Evolutionary conservation across 2,113 vertebrate species (phyloP).

Genomic region (Thalassarche chlororhynchos): DNA sequence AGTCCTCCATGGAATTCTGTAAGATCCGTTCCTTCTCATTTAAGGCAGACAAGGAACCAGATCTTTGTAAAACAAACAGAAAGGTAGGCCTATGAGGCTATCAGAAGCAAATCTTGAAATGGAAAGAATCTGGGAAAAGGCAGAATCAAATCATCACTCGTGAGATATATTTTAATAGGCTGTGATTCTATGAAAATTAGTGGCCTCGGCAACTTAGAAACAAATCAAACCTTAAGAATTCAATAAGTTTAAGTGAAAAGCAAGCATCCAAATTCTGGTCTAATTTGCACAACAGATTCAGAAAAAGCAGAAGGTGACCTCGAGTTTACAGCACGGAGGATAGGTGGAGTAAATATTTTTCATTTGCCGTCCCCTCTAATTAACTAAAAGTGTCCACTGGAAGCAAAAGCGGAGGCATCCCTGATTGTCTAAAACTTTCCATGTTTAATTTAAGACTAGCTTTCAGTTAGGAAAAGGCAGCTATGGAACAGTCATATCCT

Average conservation of each 20-base stretch:
- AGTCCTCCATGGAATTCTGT: not conserved
- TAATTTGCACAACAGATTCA: not conserved
- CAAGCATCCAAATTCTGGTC: not conserved
- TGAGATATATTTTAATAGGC: not conserved
- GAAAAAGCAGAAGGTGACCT: not conserved
- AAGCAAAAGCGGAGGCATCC: not conserved
- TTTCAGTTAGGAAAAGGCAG: not conserved
- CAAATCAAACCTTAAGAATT: slow-evolving; percentile 10
- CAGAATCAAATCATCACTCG: not conserved
- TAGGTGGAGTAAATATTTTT: not conserved
- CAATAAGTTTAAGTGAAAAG: not conserved
- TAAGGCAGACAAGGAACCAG: not conserved
- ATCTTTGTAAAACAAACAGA: not conserved
- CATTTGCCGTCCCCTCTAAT: not conserved
- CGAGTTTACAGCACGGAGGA: not conserved
- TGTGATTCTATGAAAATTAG: not conserved
- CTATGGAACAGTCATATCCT: not conserved
- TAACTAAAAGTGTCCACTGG: not conserved
- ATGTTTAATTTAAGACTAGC: not conserved
- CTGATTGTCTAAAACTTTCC: not conserved
- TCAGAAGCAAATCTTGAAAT: not conserved
- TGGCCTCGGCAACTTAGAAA: not conserved
- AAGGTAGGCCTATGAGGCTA: not conserved
- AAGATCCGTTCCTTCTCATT: not conserved
- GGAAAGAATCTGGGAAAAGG: not conserved